Base-by-base conservation (phyloP, 2,797 vertebrate genomes). In the Cygnus olor region DNA sequence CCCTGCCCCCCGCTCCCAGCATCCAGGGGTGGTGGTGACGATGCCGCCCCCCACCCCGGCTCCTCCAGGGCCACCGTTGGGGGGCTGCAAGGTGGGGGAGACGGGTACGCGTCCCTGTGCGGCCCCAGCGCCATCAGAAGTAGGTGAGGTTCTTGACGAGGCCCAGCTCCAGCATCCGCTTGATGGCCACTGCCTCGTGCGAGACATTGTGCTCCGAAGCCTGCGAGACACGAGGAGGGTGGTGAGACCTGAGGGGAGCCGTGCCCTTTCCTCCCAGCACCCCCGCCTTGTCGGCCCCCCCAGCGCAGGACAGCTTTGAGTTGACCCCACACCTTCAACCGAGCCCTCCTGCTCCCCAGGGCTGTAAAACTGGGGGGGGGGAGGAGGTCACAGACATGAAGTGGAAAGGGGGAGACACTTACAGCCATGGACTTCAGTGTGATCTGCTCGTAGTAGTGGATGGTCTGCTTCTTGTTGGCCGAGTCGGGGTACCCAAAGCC, bases 361-460 rank as follows among this genome's bases (percentile, higher is more conserved):
- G 51, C 14, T 53, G 51, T 53, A 53, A 28, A 53, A 53, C 14
- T 16, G 9, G 14, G 51, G 9, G 9, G 17, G 42, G 9, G 19
- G 51, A 14, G 22, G 22, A 25, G 47, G 24, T 49, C 51, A 28
- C 1, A 11, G 64, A 54, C 27, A 61, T 51, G 24, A 70, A 42
- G 4, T 0, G 8, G 7, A 53, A 53, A 53, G 51, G 5, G 17
- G 54, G 34, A 11, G 32, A 24, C 20, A 71, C 98, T 94, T 87
- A 99, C 99, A 16, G 98, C 98, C 99, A 99, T 99, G 30, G 98
- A 99, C 82, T 98, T 99, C 97, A 99, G 98, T 0, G 98, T 99
- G 88, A 98, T 98, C 47, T 97, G 96, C 85, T 99, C 99, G 0
- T 99, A 99, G 97, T 99, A 99, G 89, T 99, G 99, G 54, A 99